Evolutionary conservation across 1,140 invertebrate genomes (phyloP).

Genomic region (Papilio helenus): DNA sequence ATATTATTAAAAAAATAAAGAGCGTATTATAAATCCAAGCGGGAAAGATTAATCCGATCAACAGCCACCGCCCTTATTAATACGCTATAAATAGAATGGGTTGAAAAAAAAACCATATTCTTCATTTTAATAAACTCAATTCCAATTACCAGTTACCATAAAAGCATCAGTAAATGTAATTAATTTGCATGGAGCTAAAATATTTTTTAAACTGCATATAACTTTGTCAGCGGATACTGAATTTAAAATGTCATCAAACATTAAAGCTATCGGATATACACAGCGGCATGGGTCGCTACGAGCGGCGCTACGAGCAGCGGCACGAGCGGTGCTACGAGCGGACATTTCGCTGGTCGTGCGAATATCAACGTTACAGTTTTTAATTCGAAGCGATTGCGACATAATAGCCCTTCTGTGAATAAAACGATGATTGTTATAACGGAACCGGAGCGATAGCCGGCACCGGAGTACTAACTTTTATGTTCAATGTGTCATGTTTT

Average conservation of each 20-base stretch:
- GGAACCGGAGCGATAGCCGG: background rate
- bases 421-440: slow-evolving; percentile 30
- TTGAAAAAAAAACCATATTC: too few relatives aligned
- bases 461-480: background rate
- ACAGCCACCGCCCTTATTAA: too few relatives aligned
- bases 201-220: slow-evolving; percentile 9
- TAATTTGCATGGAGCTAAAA: background rate
- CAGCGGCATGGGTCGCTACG: background rate
- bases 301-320: background rate
- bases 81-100: too few relatives aligned
- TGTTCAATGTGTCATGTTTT: background rate
- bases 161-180: background rate
- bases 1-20: too few relatives aligned
- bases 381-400: slow-evolving; percentile 24
- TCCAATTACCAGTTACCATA: background rate
- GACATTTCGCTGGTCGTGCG: slow-evolving; percentile 16
- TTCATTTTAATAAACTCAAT: too few relatives aligned
- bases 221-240: slow-evolving; percentile 20
- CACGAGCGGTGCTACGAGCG: background rate
- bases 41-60: too few relatives aligned
- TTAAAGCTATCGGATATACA: slow-evolving; percentile 6
- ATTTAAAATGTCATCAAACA: slow-evolving; percentile 32
- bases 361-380: slow-evolving; percentile 24
- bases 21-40: too few relatives aligned
- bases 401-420: slow-evolving; percentile 16